These are phyloP conservation scores for Pterobdella sp. DNA, from an alignment of 2,888 invertebrate genomes.

Conservation along the genomic window DNA sequence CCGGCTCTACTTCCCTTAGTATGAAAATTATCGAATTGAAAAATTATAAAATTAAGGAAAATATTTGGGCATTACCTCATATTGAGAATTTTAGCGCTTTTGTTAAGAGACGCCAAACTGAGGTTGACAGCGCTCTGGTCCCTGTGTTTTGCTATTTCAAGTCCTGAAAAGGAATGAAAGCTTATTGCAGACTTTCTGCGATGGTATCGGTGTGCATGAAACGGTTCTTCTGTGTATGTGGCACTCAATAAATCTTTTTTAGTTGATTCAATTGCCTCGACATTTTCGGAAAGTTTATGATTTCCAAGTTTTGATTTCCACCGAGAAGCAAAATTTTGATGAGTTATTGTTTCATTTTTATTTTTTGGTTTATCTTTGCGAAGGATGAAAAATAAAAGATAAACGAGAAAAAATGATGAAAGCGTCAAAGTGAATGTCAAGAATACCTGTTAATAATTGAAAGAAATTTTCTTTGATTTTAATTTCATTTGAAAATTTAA, in stretches of 20 bases:
- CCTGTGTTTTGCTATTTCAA: not conserved
- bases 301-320: not conserved
- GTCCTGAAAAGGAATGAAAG: not conserved
- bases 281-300: not conserved
- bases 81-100: not conserved
- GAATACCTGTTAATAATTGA: conserved; percentile 19
- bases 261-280: not conserved
- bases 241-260: not conserved
- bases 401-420: conserved; percentile 22
- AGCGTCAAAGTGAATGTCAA: conserved; percentile 20
- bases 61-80: not conserved
- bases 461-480: not conserved
- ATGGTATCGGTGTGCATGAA: not conserved
- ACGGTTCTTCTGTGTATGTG: not conserved
- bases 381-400: conserved; percentile 14
- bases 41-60: not conserved
- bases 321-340: not conserved
- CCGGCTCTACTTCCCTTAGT: not conserved
- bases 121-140: not conserved
- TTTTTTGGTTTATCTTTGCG: conserved; percentile 12
- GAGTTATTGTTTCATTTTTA: too few species aligned
- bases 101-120: not conserved
- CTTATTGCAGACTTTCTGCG: not conserved
- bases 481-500: not conserved
- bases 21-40: not conserved